Percentiles rank a stretch among this genome's conserved stretches.
These are phyloP conservation scores for Spondyliosoma cantharus DNA, from an alignment of 2,797 vertebrate species.

Conservation along the genomic window DNA sequence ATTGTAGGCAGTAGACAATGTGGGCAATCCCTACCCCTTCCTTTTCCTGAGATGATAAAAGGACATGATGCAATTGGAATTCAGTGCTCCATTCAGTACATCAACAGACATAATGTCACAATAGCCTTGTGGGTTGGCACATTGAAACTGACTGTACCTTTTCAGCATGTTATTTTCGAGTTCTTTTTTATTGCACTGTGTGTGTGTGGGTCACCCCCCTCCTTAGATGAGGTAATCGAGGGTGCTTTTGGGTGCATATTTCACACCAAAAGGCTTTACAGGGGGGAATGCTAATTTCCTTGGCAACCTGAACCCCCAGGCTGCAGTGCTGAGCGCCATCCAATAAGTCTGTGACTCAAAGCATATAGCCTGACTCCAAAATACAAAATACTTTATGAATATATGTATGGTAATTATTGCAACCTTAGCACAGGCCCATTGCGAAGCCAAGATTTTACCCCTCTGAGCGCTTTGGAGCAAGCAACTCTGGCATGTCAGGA, in stretches of 20 bases:
- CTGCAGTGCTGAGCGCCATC: slow-evolving; percentile 25
- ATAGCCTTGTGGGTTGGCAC: not conserved
- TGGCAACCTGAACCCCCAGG: slow-evolving; percentile 52
- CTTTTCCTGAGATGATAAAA: slow-evolving; percentile 30
- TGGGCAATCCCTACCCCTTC: slow-evolving; percentile 4
- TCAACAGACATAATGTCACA: slow-evolving; percentile 20
- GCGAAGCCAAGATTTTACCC: slow-evolving; percentile 64
- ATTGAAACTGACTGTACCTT: not conserved
- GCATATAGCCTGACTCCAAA: slow-evolving; percentile 32
- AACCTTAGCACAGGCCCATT: slow-evolving; percentile 54
- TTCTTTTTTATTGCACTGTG: not conserved
- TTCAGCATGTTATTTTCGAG: not conserved
- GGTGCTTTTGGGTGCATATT: slow-evolving; percentile 47
- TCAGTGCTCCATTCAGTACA: slow-evolving; percentile 6
- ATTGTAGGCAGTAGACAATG: slow-evolving; percentile 41
- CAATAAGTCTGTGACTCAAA: slow-evolving; percentile 48
- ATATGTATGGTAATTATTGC: slow-evolving; percentile 68
- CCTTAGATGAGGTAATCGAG: slow-evolving; percentile 37
- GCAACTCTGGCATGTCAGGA: slow-evolving; percentile 68
- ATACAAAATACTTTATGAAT: slow-evolving; percentile 65
- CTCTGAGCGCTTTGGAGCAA: slow-evolving; percentile 62
- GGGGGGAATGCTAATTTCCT: slow-evolving; percentile 59
- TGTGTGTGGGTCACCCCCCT: not conserved
- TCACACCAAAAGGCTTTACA: slow-evolving; percentile 44
- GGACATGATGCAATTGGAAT: slow-evolving; percentile 24